Evolutionary conservation across 2,888 invertebrate genomes (phyloP).

Genomic region (Patella ulyssiponensis): DNA sequence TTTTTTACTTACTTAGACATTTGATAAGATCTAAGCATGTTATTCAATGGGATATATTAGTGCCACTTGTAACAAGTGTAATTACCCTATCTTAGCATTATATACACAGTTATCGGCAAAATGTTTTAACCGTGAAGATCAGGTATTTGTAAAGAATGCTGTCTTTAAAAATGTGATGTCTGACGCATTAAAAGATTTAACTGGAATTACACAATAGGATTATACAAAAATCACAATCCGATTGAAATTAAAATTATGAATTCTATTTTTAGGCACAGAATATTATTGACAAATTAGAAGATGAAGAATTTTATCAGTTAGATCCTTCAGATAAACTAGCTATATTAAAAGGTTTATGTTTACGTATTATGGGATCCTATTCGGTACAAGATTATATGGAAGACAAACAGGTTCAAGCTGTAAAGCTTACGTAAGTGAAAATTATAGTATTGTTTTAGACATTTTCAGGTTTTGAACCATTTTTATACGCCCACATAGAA

Average conservation of each 20-base stretch:
- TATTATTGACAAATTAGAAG: constrained; percentile 63
- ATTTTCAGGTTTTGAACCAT: too few species aligned
- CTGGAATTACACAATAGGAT: background rate
- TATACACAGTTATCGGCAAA: too few species aligned
- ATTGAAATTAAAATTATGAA: background rate
- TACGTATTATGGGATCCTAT: constrained; percentile 69
- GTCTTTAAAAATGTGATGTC: background rate
- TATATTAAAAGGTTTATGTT: constrained; percentile 67
- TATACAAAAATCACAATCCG: background rate
- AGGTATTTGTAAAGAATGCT: background rate
- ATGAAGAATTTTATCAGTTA: constrained; percentile 63
- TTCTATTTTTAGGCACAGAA: constrained; percentile 61
- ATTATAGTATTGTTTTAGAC: too few species aligned
- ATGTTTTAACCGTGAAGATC: background rate
- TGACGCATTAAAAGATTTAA: too few species aligned
- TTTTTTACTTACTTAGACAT: too few species aligned
- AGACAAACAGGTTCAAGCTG: constrained; percentile 63
- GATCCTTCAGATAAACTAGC: constrained; percentile 62
- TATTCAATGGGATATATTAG: too few species aligned
- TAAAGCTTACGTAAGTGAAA: constrained; percentile 59
- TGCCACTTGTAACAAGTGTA: too few species aligned
- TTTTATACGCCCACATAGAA: too few species aligned
- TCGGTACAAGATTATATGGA: constrained; percentile 71
- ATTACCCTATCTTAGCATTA: too few species aligned
- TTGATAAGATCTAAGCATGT: too few species aligned